phyloP scores from a whole-genome alignment of 2,797 vertebrate species.

The Chloroceryle amazona region DNA sequence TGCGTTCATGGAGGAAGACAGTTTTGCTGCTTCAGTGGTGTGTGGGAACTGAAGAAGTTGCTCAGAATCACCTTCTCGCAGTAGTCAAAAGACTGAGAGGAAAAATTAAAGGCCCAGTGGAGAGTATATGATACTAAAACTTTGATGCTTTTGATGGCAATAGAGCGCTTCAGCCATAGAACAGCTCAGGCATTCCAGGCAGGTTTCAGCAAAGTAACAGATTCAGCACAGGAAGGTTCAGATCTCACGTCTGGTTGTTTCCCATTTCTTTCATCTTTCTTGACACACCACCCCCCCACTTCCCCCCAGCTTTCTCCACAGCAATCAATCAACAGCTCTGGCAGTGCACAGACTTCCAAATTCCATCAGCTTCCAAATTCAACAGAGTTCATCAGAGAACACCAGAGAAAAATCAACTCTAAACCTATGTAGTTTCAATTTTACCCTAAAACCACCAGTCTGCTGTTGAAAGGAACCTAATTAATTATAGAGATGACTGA shows the following conservation, averaged over 20 bases:
- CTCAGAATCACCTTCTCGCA: too few relatives aligned
- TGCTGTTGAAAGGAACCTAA: background rate
- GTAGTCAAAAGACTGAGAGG: too few relatives aligned
- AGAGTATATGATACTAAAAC: too few relatives aligned
- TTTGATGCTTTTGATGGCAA: too few relatives aligned
- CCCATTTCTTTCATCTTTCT: constrained; percentile 59
- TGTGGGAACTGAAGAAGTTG: too few relatives aligned
- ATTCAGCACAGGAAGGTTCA: constrained; percentile 46
- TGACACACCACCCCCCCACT: background rate
- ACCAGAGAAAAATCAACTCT: constrained; percentile 20
- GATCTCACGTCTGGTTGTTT: constrained; percentile 47
- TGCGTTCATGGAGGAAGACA: too few relatives aligned
- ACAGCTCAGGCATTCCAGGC: background rate
- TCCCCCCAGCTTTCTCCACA: background rate
- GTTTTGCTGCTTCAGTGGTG: too few relatives aligned
- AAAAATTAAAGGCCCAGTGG: too few relatives aligned
- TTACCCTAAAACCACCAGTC: constrained; percentile 32
- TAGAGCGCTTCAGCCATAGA: too few relatives aligned
- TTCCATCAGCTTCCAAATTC: background rate
- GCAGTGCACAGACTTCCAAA: constrained; percentile 30
- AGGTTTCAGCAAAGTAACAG: background rate
- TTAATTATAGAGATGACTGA: constrained; percentile 1
- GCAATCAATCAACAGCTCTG: constrained; percentile 66
- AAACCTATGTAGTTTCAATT: background rate
- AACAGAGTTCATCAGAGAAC: background rate